These are phyloP conservation scores for Lepus timidus DNA, from an alignment of 2,113 vertebrate genomes.

Conservation along the genomic window DNA sequence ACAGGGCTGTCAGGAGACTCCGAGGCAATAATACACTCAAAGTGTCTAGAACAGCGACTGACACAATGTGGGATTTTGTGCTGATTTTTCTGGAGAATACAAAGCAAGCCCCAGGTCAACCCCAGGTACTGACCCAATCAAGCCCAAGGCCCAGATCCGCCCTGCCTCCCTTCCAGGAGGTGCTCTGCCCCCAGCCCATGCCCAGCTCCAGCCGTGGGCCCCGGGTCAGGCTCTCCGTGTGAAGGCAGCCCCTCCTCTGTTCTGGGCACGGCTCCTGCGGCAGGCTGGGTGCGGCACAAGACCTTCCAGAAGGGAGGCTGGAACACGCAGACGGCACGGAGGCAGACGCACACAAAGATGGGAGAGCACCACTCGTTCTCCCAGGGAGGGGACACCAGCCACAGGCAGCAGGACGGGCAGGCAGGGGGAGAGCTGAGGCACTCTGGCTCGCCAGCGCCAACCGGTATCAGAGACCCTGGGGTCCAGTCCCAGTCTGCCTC, in stretches of 20 bases:
- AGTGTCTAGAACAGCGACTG: background rate
- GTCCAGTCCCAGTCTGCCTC: too few relatives aligned
- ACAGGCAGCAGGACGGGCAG: background rate
- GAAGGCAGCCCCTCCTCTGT: background rate
- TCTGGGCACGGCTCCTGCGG: background rate
- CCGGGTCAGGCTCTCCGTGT: background rate
- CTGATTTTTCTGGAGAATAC: background rate
- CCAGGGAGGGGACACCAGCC: background rate
- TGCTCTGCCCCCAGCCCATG: background rate
- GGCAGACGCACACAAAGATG: background rate
- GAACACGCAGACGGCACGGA: background rate
- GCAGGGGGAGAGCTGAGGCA: too few relatives aligned
- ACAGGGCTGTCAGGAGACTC: background rate
- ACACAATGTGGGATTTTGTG: background rate
- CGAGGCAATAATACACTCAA: background rate
- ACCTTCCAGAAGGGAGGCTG: background rate
- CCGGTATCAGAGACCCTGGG: too few relatives aligned
- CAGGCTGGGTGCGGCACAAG: accelerated
- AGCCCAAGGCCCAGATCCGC: background rate
- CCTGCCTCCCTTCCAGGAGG: background rate
- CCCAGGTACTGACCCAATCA: background rate
- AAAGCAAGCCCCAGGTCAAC: background rate
- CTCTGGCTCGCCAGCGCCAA: too few relatives aligned
- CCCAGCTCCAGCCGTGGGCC: background rate
- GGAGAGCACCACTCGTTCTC: background rate